A percentile compares a stretch with the other conserved stretches of the same genome.
These are phyloP conservation scores for Stichodactyla mertensii DNA, from an alignment of 64 coral and sea anemone species.

Conservation along the genomic window DNA sequence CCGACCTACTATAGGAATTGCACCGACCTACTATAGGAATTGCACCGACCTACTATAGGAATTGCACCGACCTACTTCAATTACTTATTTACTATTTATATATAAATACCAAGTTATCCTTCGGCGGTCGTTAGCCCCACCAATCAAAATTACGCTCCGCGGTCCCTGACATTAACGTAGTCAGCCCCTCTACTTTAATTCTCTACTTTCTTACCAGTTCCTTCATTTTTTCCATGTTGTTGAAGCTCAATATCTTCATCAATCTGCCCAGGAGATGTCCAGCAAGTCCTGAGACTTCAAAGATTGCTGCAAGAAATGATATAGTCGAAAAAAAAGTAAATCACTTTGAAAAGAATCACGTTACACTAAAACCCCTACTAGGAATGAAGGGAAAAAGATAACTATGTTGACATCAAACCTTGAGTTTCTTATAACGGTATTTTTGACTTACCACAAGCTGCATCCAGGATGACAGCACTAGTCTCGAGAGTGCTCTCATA, in stretches of 20 bases:
- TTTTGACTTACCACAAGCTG: slow-evolving; percentile 56
- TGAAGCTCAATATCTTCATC: slow-evolving; percentile 43
- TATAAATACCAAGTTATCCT: no score
- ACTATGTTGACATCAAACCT: background rate
- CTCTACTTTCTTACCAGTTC: slow-evolving; percentile 49
- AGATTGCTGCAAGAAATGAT: slow-evolving; percentile 36
- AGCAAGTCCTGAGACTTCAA: slow-evolving; percentile 39
- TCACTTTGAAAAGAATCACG: no score
- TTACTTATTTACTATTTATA: no score
- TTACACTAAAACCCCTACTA: no score
- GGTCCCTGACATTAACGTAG: no score
- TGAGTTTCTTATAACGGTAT: background rate
- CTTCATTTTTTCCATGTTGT: slow-evolving; percentile 62
- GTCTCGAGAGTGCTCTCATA: slow-evolving; percentile 58
- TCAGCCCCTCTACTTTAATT: background rate
- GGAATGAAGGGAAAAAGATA: background rate
- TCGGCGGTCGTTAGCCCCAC: no score
- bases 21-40: no score
- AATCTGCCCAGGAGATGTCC: slow-evolving; percentile 51
- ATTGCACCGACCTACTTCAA: no score
- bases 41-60: no score
- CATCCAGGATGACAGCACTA: slow-evolving; percentile 39
- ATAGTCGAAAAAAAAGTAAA: background rate
- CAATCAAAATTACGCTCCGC: no score
- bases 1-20: no score